Conservation (phyloP, 1,140 invertebrate genomes). For the Steinernema khuongi region DNA sequence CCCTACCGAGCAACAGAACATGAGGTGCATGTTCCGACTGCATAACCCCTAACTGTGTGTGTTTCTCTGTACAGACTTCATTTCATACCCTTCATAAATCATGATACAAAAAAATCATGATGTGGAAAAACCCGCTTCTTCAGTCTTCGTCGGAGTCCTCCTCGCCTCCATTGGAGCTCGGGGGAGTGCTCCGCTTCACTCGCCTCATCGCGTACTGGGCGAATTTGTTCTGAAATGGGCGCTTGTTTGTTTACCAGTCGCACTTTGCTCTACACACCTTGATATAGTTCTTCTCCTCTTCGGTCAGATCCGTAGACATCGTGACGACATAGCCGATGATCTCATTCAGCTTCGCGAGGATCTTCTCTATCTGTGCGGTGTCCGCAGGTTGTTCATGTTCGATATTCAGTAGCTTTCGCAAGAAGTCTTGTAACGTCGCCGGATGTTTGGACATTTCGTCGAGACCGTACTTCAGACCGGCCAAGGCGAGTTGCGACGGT, state of each 20-base stretch:
- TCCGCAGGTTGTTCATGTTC: not conserved
- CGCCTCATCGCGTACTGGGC: not conserved
- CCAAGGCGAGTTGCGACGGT: conserved; percentile 55
- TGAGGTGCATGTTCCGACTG: conserved; percentile 3
- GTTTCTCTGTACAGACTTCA: conserved; percentile 2
- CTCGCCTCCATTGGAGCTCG: not conserved
- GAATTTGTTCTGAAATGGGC: not conserved
- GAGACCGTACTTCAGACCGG: conserved; percentile 51
- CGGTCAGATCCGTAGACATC: not conserved
- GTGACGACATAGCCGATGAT: not conserved
- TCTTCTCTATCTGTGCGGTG: not conserved
- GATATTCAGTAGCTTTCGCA: not conserved
- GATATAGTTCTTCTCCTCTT: not conserved
- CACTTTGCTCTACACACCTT: not conserved
- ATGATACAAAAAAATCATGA: not conserved
- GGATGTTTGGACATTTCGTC: conserved; percentile 11
- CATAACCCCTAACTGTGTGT: conserved; percentile 8
- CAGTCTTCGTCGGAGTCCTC: too few species aligned
- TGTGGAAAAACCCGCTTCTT: not conserved
- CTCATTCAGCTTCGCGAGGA: not conserved
- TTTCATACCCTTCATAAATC: not conserved
- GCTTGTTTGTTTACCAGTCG: not conserved
- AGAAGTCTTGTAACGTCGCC: not conserved
- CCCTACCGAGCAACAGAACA: not conserved
- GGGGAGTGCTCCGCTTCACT: not conserved